Conservation (phyloP, 2,888 invertebrate genomes). For the Cheilosia variabilis region DNA sequence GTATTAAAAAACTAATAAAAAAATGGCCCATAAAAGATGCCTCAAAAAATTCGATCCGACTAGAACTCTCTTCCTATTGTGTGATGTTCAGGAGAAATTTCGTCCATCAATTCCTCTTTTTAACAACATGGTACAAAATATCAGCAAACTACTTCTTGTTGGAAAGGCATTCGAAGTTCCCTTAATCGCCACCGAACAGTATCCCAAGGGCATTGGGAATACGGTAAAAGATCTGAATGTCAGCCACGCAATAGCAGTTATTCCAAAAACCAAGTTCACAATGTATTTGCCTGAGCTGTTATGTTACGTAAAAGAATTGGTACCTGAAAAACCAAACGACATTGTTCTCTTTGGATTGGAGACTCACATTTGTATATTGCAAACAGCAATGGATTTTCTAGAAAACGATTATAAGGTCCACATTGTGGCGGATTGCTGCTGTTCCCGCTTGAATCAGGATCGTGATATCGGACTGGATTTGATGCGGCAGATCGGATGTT, state of each 20-base stretch:
- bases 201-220: slow-evolving; percentile 89
- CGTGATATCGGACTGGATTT: slow-evolving; percentile 88
- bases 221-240: slow-evolving; percentile 89
- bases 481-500: slow-evolving; percentile 90
- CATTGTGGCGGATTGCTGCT: slow-evolving; percentile 90
- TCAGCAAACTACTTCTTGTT: slow-evolving; percentile 87
- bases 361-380: slow-evolving; percentile 91
- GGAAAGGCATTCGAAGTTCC: slow-evolving; percentile 88
- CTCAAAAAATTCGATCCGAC: slow-evolving; percentile 78
- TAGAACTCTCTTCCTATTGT: slow-evolving; percentile 87
- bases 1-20: neutral
- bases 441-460: slow-evolving; percentile 89
- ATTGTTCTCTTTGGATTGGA: slow-evolving; percentile 88
- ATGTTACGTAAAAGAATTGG: slow-evolving; percentile 85
- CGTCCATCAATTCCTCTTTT: slow-evolving; percentile 89
- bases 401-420: slow-evolving; percentile 86
- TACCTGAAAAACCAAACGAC: slow-evolving; percentile 83
- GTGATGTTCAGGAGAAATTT: slow-evolving; percentile 94
- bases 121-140: slow-evolving; percentile 88
- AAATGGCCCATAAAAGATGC: neutral
- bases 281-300: slow-evolving; percentile 89
- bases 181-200: slow-evolving; percentile 88
- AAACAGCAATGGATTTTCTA: slow-evolving; percentile 90
- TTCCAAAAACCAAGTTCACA: slow-evolving; percentile 90
- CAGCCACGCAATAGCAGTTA: slow-evolving; percentile 85